Evolutionary conservation across 2,797 vertebrate species (phyloP), one percentile per base, ranked within the genome.

Genomic region (Prunella strophiata): DNA sequence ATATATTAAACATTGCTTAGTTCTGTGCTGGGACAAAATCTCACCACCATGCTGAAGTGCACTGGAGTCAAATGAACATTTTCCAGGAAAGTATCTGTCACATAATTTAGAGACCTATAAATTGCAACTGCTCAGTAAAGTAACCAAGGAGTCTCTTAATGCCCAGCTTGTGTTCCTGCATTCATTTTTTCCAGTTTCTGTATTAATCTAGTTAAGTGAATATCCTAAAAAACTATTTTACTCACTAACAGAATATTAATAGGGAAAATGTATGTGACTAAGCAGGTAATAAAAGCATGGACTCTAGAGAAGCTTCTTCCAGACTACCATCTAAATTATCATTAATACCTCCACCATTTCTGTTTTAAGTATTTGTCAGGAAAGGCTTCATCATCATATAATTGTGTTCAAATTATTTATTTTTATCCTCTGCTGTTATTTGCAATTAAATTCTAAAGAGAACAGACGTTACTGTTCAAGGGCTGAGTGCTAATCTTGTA

Each of bases 351-450:
- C 47, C 18, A 63, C 52, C 43, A 61, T 88, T 89, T 90, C 91
- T 94, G 30, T 74, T 93, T 80, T 47, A 91, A 92, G 59, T 76
- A 43, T 93, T 96, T 94, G 48, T 92, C 73, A 91, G 87, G 82
- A 75, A 85, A 93, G 71, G n/a, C 43, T 95, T 95, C 77, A 92
- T 79, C 68, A 62, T 85, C 74, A 51, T 89, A 57, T 80, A 89
- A 85, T 55, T 84, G 82, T 83, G 47, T 78, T 94, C 54, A 92
- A 84, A 72, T 88, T 94, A 92, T 94, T 93, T 94, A 75, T 91
- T 94, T 95, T 88, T 91, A 94, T 85, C 51, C 25, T 90, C 48
- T 91, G 58, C 74, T 93, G 51, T 86, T 89, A 91, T 84, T 82
- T 93, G 82, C 51, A 88, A 68, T 87, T 94, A 92, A 82, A 81